phyloP scores from a whole-genome alignment of 23 tunicate species.

The Phallusia fumigata region DNA sequence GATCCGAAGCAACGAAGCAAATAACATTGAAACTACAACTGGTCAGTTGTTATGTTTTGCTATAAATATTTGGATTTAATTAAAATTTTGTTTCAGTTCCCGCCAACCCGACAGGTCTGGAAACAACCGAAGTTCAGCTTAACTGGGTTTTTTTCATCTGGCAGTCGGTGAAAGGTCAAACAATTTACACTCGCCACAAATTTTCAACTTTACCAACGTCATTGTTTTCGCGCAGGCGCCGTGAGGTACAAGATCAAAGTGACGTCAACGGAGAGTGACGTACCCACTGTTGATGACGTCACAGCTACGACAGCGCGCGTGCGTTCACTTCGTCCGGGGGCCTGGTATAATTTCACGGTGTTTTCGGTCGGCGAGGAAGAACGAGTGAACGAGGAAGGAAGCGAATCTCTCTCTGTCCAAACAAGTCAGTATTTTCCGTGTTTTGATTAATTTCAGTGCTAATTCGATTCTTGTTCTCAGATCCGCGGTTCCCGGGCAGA shows the following conservation, averaged over 20 bases:
- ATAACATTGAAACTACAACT: not conserved
- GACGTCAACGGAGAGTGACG: not conserved
- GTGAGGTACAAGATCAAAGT: not conserved
- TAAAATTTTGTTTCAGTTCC: slow-evolving; percentile 23
- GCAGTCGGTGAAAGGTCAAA: slow-evolving; percentile 33
- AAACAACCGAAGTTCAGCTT: not conserved
- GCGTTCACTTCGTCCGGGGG: slow-evolving; percentile 29
- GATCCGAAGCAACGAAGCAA: not conserved
- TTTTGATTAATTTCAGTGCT: not conserved
- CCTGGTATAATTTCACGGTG: slow-evolving; percentile 35
- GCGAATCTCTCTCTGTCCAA: slow-evolving; percentile 34
- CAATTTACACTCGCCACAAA: no score
- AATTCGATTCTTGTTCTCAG: not conserved
- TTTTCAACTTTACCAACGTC: not conserved
- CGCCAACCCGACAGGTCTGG: slow-evolving; percentile 9
- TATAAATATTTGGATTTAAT: not conserved
- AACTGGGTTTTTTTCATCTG: slow-evolving; percentile 8
- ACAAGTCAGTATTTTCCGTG: slow-evolving; percentile 32
- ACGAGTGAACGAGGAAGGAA: slow-evolving; percentile 22
- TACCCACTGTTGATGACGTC: slow-evolving; percentile 10
- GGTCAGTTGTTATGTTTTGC: not conserved
- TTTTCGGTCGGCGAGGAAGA: slow-evolving; percentile 43
- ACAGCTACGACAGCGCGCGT: not conserved
- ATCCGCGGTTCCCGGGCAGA: slow-evolving; percentile 7
- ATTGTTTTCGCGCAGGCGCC: no score